Percentiles rank a stretch among this genome's conserved stretches.
These are phyloP conservation scores for Tamias sibiricus DNA, from an alignment of 2,113 vertebrate species.

Conservation along the genomic window DNA sequence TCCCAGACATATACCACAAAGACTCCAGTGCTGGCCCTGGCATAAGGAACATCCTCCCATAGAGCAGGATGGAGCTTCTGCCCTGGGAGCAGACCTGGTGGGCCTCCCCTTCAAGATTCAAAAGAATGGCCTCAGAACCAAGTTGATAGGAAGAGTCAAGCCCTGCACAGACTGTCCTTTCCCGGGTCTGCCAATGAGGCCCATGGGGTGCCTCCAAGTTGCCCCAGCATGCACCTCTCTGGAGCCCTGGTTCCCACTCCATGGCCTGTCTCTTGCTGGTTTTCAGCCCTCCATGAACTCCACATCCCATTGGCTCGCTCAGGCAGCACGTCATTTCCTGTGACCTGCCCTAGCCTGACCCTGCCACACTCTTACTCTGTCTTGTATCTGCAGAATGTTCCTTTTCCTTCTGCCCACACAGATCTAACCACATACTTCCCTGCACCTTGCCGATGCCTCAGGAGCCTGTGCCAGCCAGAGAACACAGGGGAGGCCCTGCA, in stretches of 20 bases:
- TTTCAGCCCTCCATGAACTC: not conserved
- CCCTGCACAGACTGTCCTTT: no score
- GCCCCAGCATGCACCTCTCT: not conserved
- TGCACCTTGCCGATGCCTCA: rapidly evolving
- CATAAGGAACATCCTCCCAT: rapidly evolving
- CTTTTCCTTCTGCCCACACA: not conserved
- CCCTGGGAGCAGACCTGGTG: not conserved
- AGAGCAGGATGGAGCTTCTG: not conserved
- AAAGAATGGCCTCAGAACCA: not conserved
- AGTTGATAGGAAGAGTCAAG: not conserved
- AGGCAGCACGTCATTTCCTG: not conserved
- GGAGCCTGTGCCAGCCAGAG: not conserved
- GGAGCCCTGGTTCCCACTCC: not conserved
- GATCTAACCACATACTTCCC: rapidly evolving
- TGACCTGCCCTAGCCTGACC: not conserved
- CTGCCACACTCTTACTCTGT: not conserved
- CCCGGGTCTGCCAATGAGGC: no score
- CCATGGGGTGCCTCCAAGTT: not conserved
- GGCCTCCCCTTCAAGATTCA: no score
- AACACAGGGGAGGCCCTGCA: rapidly evolving
- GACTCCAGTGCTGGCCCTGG: rapidly evolving
- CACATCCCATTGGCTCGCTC: rapidly evolving
- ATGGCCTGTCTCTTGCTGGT: rapidly evolving
- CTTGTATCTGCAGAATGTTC: rapidly evolving
- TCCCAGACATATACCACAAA: no score